A percentile compares a stretch with the other conserved stretches of the same genome.
Conservation (phyloP, 2,113 vertebrate species). For the Vidua chalybeata region DNA sequence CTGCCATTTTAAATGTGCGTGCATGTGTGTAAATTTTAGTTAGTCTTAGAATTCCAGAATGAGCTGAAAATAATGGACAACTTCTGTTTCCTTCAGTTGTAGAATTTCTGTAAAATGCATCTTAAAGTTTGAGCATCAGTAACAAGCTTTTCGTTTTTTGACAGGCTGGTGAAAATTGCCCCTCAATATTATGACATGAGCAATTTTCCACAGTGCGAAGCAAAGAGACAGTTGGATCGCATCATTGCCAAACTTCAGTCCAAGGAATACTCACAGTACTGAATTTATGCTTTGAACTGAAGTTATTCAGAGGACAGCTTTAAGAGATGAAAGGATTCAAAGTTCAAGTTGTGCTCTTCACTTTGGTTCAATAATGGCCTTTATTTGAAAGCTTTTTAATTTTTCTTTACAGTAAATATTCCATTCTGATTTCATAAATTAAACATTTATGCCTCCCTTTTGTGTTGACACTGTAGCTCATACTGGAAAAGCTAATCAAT, state of each 20-base stretch:
- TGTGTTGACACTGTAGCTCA: constrained; percentile 87
- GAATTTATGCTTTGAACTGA: constrained; percentile 77
- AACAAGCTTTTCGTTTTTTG: constrained; percentile 63
- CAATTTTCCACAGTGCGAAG: constrained; percentile 98
- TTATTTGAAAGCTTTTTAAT: constrained; percentile 89
- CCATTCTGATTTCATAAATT: constrained; percentile 90
- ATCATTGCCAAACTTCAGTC: constrained; percentile 94
- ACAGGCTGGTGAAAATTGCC: constrained; percentile 96
- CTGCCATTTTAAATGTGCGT: not conserved
- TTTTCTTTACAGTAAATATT: constrained; percentile 89
- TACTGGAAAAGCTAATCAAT: constrained; percentile 83
- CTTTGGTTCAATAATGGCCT: constrained; percentile 84
- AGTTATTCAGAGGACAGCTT: constrained; percentile 80
- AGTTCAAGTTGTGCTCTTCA: constrained; percentile 85
- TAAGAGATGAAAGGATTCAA: constrained; percentile 76
- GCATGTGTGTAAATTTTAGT: not conserved
- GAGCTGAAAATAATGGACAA: not conserved
- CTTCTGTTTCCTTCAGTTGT: not conserved
- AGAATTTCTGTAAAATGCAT: not conserved
- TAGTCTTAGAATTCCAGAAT: not conserved
- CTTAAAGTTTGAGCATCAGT: constrained; percentile 24
- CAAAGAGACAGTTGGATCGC: constrained; percentile 96
- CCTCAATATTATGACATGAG: constrained; percentile 97
- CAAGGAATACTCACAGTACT: constrained; percentile 97
- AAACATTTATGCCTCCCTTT: constrained; percentile 85